These are phyloP conservation scores for Meteorus cinctellus DNA, from an alignment of 2,888 invertebrate genomes.

Conservation along the genomic window DNA sequence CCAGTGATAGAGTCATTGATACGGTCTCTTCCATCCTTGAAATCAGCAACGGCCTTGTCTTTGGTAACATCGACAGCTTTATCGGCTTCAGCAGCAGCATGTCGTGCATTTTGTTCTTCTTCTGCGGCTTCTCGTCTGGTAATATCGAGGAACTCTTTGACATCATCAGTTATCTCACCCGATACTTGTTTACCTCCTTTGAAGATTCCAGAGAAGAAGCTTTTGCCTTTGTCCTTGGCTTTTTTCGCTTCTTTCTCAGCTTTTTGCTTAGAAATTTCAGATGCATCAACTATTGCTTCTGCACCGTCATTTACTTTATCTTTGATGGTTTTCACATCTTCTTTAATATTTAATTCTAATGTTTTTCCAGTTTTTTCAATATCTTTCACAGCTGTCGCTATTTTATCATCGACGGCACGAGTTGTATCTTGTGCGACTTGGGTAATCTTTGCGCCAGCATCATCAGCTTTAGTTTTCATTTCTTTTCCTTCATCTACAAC, in stretches of 20 bases:
- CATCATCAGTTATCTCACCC: slow-evolving; percentile 53
- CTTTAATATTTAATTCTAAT: slow-evolving; percentile 65
- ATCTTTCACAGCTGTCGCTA: slow-evolving; percentile 69
- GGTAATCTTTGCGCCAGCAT: slow-evolving; percentile 42
- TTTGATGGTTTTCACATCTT: slow-evolving; percentile 36
- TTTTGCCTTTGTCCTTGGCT: slow-evolving; percentile 49
- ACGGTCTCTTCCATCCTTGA: slow-evolving; percentile 40
- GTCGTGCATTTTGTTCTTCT: slow-evolving; percentile 52
- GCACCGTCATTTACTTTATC: slow-evolving; percentile 49
- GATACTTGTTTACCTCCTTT: slow-evolving; percentile 52
- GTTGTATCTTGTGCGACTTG: slow-evolving; percentile 71
- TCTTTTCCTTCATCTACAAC: slow-evolving; percentile 40
- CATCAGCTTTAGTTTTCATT: slow-evolving; percentile 38
- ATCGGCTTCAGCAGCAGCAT: slow-evolving; percentile 43
- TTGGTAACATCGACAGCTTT: slow-evolving; percentile 31
- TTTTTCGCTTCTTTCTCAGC: slow-evolving; percentile 49
- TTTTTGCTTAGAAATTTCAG: slow-evolving; percentile 48
- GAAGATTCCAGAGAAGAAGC: slow-evolving; percentile 54
- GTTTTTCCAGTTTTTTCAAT: slow-evolving; percentile 72
- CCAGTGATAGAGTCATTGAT: slow-evolving; percentile 35
- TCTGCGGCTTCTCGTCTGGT: slow-evolving; percentile 48
- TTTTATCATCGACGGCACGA: slow-evolving; percentile 71
- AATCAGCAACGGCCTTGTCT: slow-evolving; percentile 38
- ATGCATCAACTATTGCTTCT: slow-evolving; percentile 48
- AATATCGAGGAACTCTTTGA: slow-evolving; percentile 59